Evolutionary conservation across 1,140 invertebrate genomes (phyloP).

Genomic region (Ceratitis capitata): DNA sequence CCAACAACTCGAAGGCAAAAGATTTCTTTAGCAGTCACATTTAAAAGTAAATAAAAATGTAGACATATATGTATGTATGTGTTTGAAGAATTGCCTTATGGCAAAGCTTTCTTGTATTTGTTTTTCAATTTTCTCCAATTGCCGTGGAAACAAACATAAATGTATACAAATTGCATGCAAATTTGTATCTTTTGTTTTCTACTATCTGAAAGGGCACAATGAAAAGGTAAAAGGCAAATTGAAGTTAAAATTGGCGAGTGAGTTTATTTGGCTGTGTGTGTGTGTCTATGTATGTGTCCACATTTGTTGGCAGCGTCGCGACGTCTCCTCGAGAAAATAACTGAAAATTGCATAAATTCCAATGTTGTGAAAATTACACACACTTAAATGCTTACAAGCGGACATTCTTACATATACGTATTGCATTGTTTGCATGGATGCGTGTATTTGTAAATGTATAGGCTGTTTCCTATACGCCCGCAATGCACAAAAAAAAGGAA

Average conservation of each 20-base stretch:
- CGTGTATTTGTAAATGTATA: too few species aligned
- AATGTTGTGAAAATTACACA: slow-evolving; percentile 10
- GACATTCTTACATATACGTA: background rate
- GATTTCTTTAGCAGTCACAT: background rate
- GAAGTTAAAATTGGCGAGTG: too few species aligned
- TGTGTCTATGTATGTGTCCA: too few species aligned
- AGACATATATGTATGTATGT: background rate
- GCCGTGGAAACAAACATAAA: background rate
- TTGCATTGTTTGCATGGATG: background rate
- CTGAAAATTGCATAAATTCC: slow-evolving; percentile 19
- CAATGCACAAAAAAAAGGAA: background rate
- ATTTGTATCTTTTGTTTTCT: background rate
- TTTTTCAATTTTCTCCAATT: background rate
- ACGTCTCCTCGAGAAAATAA: slow-evolving; percentile 27
- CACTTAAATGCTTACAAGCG: background rate
- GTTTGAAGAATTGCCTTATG: too few species aligned
- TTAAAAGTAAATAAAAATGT: background rate
- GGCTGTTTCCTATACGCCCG: background rate
- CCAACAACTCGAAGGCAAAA: background rate
- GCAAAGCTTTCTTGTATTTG: background rate
- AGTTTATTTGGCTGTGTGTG: background rate
- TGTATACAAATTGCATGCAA: background rate
- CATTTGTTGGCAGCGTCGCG: background rate
- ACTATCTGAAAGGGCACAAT: background rate
- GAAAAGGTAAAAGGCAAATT: background rate